Percentiles rank a stretch among this genome's conserved stretches.
Conservation (phyloP, 2,113 vertebrate species). For the Pyrgilauda ruficollis region DNA sequence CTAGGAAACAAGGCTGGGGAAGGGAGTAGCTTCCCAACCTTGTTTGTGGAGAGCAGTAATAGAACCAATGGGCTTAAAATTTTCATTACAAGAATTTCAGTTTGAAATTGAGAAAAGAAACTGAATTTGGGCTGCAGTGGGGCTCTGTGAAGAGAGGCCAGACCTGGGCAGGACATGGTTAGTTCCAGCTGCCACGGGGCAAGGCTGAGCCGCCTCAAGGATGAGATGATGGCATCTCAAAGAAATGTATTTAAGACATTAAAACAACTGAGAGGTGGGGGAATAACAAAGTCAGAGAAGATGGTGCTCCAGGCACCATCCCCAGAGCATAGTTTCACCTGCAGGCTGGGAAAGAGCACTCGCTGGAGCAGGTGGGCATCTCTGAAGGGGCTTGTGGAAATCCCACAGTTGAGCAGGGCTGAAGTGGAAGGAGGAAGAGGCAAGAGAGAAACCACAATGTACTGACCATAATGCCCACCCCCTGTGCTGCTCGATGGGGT, state of each 20-base stretch:
- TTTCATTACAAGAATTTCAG: neutral
- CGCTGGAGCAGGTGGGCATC: neutral
- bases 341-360: neutral
- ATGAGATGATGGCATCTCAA: accelerated
- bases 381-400: neutral
- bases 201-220: accelerated
- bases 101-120: neutral
- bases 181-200: accelerated
- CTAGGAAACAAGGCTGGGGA: neutral
- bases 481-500: accelerated
- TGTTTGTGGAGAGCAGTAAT: neutral
- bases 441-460: neutral
- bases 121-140: neutral
- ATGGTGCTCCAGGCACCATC: neutral
- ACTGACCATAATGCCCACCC: neutral
- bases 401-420: accelerated
- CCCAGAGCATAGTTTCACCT: neutral
- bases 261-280: neutral
- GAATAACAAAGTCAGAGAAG: neutral
- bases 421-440: neutral
- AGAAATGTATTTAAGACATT: neutral
- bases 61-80: neutral
- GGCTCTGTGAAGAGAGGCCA: neutral
- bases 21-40: neutral
- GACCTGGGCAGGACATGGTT: neutral